A percentile compares a stretch with the other conserved stretches of the same genome.
Evolutionary conservation across 2,888 invertebrate species (phyloP).

Genomic region (Cinara cedri): DNA sequence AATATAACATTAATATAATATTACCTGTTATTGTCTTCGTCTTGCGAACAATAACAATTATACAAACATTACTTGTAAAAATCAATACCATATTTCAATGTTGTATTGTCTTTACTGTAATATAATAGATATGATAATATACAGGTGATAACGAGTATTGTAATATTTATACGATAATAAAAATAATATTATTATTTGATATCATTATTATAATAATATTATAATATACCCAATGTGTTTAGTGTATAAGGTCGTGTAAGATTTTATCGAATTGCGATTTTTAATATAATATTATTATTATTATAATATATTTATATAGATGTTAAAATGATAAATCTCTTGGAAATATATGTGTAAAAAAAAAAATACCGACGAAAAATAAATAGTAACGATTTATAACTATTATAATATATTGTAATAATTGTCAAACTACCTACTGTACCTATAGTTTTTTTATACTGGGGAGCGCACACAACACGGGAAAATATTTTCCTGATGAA

Average conservation of each 20-base stretch:
- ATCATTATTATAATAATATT: not conserved
- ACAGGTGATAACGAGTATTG: constrained; percentile 40
- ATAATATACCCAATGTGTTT: too few relatives aligned
- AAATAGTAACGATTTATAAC: not conserved
- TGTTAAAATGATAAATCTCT: constrained; percentile 19
- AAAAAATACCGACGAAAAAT: not conserved
- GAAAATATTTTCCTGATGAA: too few relatives aligned
- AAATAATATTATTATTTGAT: too few relatives aligned
- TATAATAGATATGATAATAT: not conserved
- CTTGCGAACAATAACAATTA: not conserved
- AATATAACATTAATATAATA: too few relatives aligned
- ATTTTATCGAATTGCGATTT: constrained; percentile 42
- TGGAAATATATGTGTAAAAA: constrained; percentile 32
- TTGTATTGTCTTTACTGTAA: constrained; percentile 3
- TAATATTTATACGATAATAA: constrained; percentile 11
- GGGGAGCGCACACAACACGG: too few relatives aligned
- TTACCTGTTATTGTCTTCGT: too few relatives aligned
- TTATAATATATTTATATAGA: too few relatives aligned
- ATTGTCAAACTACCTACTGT: too few relatives aligned
- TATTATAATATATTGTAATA: not conserved
- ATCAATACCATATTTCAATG: constrained; percentile 43
- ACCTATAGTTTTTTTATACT: too few relatives aligned
- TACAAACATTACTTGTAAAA: constrained; percentile 6
- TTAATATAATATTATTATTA: too few relatives aligned
- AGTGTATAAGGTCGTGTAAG: constrained; percentile 42